Base-by-base conservation (phyloP, 2,797 vertebrate species). In the Luscinia luscinia region DNA sequence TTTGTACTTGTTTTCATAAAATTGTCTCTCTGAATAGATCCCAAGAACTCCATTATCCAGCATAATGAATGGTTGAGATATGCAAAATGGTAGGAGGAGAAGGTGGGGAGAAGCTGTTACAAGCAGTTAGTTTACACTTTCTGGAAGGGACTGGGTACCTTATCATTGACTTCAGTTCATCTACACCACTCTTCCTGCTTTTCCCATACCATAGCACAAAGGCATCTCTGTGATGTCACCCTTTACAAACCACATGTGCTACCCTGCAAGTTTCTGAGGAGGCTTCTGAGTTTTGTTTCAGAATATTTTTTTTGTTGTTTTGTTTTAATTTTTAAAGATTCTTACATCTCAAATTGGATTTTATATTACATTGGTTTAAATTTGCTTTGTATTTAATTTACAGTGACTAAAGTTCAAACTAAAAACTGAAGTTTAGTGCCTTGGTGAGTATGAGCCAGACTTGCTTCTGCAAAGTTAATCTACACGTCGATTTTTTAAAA, bases 21-120 rank as follows among this genome's bases (percentile, higher is more conserved):
- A 66, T 3, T 48, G 3, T 57, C 17, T 59, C 40, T 48, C 69
- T 55, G 15, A 87, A 27, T 48, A 79, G 84, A 75, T 24, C 15
- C 6, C 15, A 57, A 55, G 7, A 55, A 12, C 27, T 86, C 18
- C 6, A 30, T 67, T 70, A 62, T 22, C 68, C 15, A 55, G 23
- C 57, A 77, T 28, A 88, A 83, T n/a, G 26, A 80, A 45, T 26
- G 5, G 15, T 1, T 74, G n/a, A 27, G 24, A 68, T 55, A 59
- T 27, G 9, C 4, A 51, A 15, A 70, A 70, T 6, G 5, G 17
- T n/a, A 67, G 40, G 26, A 69, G 21, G 14, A 62, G 57, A 68
- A 63, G 45, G 2, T 7, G 3, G 2, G 2, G 0, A 8, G 12
- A 41, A 67, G 3, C 12, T 55, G 16, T 9, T 40, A 22, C n/a